These are phyloP conservation scores for Condylura cristata DNA, from an alignment of 2,113 vertebrate species.

Conservation along the genomic window DNA sequence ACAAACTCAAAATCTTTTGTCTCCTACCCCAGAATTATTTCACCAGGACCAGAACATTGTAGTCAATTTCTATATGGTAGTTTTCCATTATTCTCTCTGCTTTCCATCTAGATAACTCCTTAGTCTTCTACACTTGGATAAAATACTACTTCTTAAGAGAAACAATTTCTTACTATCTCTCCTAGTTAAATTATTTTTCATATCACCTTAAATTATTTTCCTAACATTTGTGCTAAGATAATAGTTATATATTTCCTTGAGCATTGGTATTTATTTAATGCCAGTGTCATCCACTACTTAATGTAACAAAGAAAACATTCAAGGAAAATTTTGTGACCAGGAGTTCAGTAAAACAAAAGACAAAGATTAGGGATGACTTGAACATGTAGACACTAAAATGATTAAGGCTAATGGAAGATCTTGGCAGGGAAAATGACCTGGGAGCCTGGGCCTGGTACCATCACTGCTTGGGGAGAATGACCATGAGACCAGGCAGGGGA, in stretches of 20 bases:
- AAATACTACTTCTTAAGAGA: no score
- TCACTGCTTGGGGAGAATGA: background rate
- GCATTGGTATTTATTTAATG: background rate
- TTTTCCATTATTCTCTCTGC: no score
- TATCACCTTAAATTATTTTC: background rate
- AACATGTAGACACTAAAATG: background rate
- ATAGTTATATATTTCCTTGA: background rate
- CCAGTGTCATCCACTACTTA: background rate
- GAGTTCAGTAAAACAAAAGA: background rate
- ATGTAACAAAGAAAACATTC: constrained; percentile 16
- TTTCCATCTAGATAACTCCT: no score
- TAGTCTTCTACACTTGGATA: no score
- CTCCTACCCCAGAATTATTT: no score
- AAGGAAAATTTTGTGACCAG: background rate
- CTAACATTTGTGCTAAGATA: background rate
- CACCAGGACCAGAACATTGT: no score
- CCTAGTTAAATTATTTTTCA: background rate
- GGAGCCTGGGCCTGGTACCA: background rate
- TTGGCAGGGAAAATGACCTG: background rate
- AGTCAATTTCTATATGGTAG: no score
- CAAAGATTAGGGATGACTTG: background rate
- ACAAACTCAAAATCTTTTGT: no score
- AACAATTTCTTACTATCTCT: no score
- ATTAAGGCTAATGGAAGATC: background rate
- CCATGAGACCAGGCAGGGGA: background rate